Percentiles rank a stretch among this genome's conserved stretches.
These are phyloP conservation scores for Crax fasciolata DNA, from an alignment of 2,797 vertebrate genomes.

Conservation along the genomic window DNA sequence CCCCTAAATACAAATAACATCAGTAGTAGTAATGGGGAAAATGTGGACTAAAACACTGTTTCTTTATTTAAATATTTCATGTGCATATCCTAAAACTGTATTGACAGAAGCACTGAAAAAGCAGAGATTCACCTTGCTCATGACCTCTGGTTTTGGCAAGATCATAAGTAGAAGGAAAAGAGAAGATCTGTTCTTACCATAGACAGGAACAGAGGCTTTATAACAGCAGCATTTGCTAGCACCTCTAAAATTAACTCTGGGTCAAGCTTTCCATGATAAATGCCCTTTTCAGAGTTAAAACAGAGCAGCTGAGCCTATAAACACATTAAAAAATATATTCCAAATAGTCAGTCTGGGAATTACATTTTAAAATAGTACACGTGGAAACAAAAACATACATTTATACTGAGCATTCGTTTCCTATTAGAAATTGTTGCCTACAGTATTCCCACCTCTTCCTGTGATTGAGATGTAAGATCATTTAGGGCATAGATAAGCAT, in stretches of 20 bases:
- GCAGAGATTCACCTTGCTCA: conserved; percentile 46
- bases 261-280: conserved; percentile 51
- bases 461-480: background rate
- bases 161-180: background rate
- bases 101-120: conserved; percentile 28
- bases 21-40: background rate
- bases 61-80: background rate
- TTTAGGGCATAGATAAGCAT: background rate
- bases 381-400: conserved; percentile 16
- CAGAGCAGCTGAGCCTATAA: conserved; percentile 23
- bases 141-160: conserved; percentile 57
- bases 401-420: background rate
- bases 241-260: conserved; percentile 67
- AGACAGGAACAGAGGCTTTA: conserved; percentile 59
- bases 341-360: conserved; percentile 18
- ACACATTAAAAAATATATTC: conserved; percentile 10
- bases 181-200: conserved; percentile 46
- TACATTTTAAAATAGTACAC: conserved; percentile 26
- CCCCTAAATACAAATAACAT: conserved; percentile 22
- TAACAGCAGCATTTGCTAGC: conserved; percentile 39
- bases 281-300: conserved; percentile 40
- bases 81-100: conserved; percentile 20
- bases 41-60: background rate
- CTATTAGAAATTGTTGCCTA: background rate
- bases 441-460: background rate